These are phyloP conservation scores for Rhamphomyia laevipes DNA, from an alignment of 2,888 invertebrate species.

Conservation along the genomic window DNA sequence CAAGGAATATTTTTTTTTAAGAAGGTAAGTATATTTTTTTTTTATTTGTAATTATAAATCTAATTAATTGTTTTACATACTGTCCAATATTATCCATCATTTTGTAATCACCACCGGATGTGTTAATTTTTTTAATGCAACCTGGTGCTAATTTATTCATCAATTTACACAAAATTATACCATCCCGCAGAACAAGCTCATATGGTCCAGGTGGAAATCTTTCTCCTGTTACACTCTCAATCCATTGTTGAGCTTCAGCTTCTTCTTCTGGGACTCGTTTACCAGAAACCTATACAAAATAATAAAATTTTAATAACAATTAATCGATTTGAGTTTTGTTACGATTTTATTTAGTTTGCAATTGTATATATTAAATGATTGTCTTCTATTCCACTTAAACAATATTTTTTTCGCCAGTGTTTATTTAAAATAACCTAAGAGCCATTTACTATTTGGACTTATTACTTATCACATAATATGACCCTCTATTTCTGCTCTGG, in stretches of 20 bases:
- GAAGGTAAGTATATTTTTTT: no score
- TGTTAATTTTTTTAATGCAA: conserved; percentile 70
- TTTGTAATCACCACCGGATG: conserved; percentile 81
- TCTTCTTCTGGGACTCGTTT: conserved; percentile 72
- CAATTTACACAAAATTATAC: conserved; percentile 73
- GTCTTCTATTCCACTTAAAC: no score
- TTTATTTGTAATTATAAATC: no score
- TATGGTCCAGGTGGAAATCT: conserved; percentile 55
- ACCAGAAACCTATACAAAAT: conserved; percentile 55
- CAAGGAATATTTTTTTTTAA: background rate
- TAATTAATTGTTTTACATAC: conserved; percentile 49
- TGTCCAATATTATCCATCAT: conserved; percentile 93
- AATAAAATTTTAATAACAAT: background rate
- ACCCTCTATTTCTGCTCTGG: no score
- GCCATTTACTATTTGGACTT: no score
- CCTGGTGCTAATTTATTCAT: conserved; percentile 85
- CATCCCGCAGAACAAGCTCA: conserved; percentile 71
- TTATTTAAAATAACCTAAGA: no score
- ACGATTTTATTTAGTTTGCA: no score
- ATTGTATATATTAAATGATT: no score
- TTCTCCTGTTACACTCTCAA: conserved; percentile 69
- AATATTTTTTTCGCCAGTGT: no score
- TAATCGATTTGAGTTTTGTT: no score
- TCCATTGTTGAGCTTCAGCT: conserved; percentile 72
- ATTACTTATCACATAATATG: no score